Evolutionary conservation across 2,797 vertebrate genomes (phyloP).

Genomic region (Phoeniculus purpureus): DNA sequence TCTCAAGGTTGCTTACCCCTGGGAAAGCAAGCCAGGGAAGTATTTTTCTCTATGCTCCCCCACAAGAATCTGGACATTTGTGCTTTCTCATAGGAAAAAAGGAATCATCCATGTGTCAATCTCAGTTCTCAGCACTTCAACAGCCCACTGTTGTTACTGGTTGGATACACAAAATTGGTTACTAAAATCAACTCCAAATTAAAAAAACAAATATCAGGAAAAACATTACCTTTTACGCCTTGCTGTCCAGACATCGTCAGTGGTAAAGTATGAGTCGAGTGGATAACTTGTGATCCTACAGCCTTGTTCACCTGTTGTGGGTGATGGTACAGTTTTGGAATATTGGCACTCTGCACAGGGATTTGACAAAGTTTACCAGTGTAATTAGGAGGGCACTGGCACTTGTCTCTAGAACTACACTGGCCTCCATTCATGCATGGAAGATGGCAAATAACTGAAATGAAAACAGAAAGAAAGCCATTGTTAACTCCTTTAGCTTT

Average conservation of each 20-base stretch:
- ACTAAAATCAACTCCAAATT: not conserved
- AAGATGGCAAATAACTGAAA: slow-evolving; percentile 95
- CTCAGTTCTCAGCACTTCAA: too few relatives aligned
- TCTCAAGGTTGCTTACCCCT: too few relatives aligned
- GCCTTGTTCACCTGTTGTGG: slow-evolving; percentile 80
- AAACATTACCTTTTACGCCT: slow-evolving; percentile 84
- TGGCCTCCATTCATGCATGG: slow-evolving; percentile 97
- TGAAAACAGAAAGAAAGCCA: slow-evolving; percentile 24
- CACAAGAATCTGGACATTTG: too few relatives aligned
- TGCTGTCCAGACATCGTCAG: slow-evolving; percentile 91
- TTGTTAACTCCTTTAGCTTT: slow-evolving; percentile 9
- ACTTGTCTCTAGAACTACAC: slow-evolving; percentile 94
- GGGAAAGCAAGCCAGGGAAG: too few relatives aligned
- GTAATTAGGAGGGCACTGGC: slow-evolving; percentile 94
- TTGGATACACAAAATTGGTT: not conserved
- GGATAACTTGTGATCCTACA: slow-evolving; percentile 83
- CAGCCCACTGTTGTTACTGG: not conserved
- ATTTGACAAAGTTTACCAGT: slow-evolving; percentile 98
- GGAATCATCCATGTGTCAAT: too few relatives aligned
- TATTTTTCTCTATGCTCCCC: too few relatives aligned
- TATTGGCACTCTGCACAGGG: slow-evolving; percentile 80
- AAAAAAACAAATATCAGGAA: not conserved
- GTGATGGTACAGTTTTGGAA: slow-evolving; percentile 79
- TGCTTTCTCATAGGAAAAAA: too few relatives aligned
- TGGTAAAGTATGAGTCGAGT: slow-evolving; percentile 94